phyloP scores from a whole-genome alignment of 2,113 vertebrate genomes.

The Dromaius novaehollandiae region DNA sequence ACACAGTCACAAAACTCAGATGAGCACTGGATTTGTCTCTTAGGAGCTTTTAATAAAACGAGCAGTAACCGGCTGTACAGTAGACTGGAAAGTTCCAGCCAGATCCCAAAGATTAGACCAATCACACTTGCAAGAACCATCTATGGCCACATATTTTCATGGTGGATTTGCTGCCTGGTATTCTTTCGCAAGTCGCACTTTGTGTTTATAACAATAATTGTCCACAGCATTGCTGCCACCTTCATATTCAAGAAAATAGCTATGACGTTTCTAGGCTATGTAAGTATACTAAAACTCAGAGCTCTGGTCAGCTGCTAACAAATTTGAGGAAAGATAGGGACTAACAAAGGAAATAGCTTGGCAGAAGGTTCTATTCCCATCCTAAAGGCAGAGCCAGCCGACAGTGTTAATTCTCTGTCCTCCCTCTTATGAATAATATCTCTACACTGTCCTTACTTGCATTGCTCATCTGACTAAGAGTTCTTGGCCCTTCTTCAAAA shows the following conservation, averaged over 20 bases:
- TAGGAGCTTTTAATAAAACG: not conserved
- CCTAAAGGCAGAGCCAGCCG: rapidly evolving
- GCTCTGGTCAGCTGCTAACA: not conserved
- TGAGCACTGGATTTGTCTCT: not conserved
- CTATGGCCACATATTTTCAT: not conserved
- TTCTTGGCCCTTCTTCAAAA: not conserved
- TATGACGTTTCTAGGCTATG: not conserved
- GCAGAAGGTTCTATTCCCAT: not conserved
- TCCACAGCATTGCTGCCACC: not conserved
- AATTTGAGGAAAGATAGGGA: not conserved
- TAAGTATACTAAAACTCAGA: not conserved
- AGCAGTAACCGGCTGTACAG: not conserved
- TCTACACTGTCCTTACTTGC: not conserved
- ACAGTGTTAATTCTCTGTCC: not conserved
- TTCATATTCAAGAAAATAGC: not conserved
- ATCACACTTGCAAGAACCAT: not conserved
- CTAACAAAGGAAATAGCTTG: not conserved
- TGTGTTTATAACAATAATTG: not conserved
- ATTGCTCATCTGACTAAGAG: not conserved
- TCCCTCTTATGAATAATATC: not conserved
- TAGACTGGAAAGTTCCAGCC: not conserved
- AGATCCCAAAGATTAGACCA: not conserved
- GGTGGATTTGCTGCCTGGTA: not conserved
- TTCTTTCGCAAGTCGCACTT: not conserved
- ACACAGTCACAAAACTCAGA: not conserved